Base-by-base conservation (phyloP, 37 sponge, comb jelly and placozoan species). In the Haliclona indistincta region DNA sequence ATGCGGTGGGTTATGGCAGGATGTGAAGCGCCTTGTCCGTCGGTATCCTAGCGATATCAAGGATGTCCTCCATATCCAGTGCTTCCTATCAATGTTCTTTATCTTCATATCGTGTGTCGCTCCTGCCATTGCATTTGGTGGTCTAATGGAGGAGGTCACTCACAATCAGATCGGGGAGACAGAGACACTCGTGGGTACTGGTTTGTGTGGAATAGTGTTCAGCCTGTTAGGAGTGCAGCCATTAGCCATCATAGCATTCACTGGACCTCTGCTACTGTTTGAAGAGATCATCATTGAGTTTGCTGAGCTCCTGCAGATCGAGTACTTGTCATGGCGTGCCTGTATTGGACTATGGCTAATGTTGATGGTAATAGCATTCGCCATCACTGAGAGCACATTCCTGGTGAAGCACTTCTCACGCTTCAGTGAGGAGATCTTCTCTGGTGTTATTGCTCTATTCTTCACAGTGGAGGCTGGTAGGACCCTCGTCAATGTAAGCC, bases 51-150 rank as follows among this genome's bases (percentile, higher is more conserved):
- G 72, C 62, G 95, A 94, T 65, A 51, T 80, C 78, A 60, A 0
- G 26, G 91, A 90, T 43, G 65, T 70, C 4, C 68, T 94, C 35
- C 74, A 88, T 67, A 52, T 42, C 5, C 70, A 69, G 51, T 3
- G 22, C 35, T 20, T 76, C 0, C 25, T 84, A 1, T 74, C 85
- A 44, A 76, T 84, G 42, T 63, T 84, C 60, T 94, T 94, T 71
- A 49, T 84, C 43, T 94, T 71, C 76, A 83, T 94, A 6, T 68
- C 90, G 1, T 82, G 83, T 43, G 49, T 94, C 23, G 88, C 84
- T 10, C 94, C 94, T 20, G 91, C 94, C 3, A 74, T 94, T 22
- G 88, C 91, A 26, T 94, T 93, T 74, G 94, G 94, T 0, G 94
- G 90, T 20, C 72, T 90, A 13, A 76, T 84, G 84, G 83, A 74